Evolutionary conservation across 2,113 vertebrate species (phyloP).

Genomic region (Hassar affinis): DNA sequence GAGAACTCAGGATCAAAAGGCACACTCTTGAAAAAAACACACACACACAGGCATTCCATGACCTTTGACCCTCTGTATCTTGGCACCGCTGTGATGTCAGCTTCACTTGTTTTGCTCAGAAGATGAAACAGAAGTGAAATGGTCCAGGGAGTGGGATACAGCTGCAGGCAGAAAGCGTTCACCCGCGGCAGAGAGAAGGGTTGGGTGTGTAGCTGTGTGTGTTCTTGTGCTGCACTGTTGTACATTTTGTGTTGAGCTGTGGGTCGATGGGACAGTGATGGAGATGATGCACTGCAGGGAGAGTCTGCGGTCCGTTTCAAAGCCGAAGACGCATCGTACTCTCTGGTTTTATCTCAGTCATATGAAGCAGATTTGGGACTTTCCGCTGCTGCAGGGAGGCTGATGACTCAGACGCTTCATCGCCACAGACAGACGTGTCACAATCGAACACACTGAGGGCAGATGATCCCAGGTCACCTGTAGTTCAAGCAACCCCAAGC

Average conservation of each 20-base stretch:
- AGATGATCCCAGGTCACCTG: conserved; percentile 16
- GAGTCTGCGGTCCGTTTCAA: neutral
- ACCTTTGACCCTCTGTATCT: conserved; percentile 9
- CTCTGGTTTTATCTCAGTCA: conserved; percentile 14
- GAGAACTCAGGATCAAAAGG: conserved; percentile 9
- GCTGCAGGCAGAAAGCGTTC: neutral
- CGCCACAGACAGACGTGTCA: neutral
- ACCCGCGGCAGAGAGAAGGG: neutral
- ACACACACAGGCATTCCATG: neutral
- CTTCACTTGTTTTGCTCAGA: neutral
- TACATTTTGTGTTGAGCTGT: neutral
- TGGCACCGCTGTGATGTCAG: conserved; percentile 11
- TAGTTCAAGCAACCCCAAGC: neutral
- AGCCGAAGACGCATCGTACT: neutral
- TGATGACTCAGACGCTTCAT: neutral
- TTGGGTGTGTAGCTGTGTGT: neutral
- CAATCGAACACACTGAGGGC: neutral
- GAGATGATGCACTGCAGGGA: neutral
- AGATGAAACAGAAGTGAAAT: conserved; percentile 18
- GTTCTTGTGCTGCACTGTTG: neutral
- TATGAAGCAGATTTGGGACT: conserved; percentile 23
- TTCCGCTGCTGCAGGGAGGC: neutral
- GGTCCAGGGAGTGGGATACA: neutral
- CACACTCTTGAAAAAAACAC: neutral
- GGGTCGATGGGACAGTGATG: too few relatives aligned